phyloP scores from a whole-genome alignment of 1,140 invertebrate species.

The Bacillus rossius region DNA sequence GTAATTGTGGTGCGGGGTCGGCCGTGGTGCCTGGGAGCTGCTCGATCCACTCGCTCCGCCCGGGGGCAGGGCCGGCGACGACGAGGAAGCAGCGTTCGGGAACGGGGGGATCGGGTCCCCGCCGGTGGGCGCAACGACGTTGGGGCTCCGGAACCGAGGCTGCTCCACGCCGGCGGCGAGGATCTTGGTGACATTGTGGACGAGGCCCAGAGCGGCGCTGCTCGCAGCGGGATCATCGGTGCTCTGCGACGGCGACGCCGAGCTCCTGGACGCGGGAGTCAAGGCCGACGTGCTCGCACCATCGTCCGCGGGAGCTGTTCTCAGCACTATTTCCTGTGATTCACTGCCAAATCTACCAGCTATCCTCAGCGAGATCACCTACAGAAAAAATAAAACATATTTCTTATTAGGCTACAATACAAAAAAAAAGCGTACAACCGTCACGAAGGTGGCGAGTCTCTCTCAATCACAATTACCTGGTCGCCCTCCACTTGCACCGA shows the following conservation, averaged over 20 bases:
- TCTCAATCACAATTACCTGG: slow-evolving; percentile 53
- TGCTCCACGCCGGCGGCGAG: slow-evolving; percentile 34
- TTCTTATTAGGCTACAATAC: slow-evolving; percentile 11
- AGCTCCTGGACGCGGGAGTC: no score
- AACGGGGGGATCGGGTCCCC: slow-evolving; percentile 48
- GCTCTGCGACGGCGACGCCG: no score
- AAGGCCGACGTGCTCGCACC: not conserved
- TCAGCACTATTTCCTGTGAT: slow-evolving; percentile 69
- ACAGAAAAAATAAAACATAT: slow-evolving; percentile 17
- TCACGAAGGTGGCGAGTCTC: not conserved
- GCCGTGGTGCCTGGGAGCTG: no score
- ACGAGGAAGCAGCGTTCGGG: slow-evolving; percentile 24
- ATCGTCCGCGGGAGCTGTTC: slow-evolving; percentile 43
- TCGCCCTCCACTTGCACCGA: slow-evolving; percentile 95
- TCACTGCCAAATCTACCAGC: slow-evolving; percentile 65
- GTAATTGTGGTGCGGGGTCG: slow-evolving; percentile 32
- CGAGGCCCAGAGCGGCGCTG: slow-evolving; percentile 55
- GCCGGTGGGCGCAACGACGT: slow-evolving; percentile 65
- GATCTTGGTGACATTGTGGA: slow-evolving; percentile 62
- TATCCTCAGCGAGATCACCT: slow-evolving; percentile 81
- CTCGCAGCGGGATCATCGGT: not conserved
- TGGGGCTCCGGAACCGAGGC: slow-evolving; percentile 68
- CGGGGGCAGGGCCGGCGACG: slow-evolving; percentile 7
- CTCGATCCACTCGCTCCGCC: not conserved
- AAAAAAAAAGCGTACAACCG: slow-evolving; percentile 8